Evolutionary conservation across 2,888 invertebrate genomes (phyloP).

Genomic region (Orchestes rusci): DNA sequence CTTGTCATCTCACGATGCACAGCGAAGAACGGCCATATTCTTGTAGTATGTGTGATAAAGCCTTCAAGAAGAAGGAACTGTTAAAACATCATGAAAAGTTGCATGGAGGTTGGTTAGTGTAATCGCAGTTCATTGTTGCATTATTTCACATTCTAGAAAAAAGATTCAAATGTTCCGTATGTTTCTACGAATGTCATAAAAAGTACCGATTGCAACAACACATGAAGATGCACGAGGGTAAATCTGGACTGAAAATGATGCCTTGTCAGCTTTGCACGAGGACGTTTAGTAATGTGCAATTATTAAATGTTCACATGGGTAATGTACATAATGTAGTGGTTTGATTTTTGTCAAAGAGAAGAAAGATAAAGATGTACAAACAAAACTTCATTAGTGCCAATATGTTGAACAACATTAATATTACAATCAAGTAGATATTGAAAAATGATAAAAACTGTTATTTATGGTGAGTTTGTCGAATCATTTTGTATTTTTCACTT

Average conservation of each 20-base stretch:
- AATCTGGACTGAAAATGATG: constrained; percentile 14
- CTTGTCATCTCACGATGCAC: constrained; percentile 35
- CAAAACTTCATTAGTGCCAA: too few relatives aligned
- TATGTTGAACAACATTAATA: too few relatives aligned
- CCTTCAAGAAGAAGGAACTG: constrained; percentile 35
- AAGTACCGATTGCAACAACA: constrained; percentile 34
- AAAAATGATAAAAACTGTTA: too few relatives aligned
- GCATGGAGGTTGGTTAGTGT: constrained; percentile 30
- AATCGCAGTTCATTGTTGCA: background rate
- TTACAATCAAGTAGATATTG: too few relatives aligned
- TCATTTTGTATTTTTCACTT: too few relatives aligned
- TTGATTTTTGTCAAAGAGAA: too few relatives aligned
- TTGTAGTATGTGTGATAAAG: constrained; percentile 33
- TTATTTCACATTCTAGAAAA: constrained; percentile 27
- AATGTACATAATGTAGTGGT: constrained; percentile 21
- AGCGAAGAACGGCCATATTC: constrained; percentile 34
- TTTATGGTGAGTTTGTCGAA: too few relatives aligned
- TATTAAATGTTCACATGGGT: constrained; percentile 20
- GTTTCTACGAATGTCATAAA: constrained; percentile 35
- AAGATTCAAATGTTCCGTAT: constrained; percentile 34
- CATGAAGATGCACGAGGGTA: constrained; percentile 29
- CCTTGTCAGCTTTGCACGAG: constrained; percentile 19
- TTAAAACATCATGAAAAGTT: constrained; percentile 35
- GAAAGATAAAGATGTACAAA: too few relatives aligned
- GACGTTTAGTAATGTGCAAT: constrained; percentile 11